These are phyloP conservation scores for Toxotes chatareus DNA, from an alignment of 2,113 vertebrate genomes.

Conservation along the genomic window DNA sequence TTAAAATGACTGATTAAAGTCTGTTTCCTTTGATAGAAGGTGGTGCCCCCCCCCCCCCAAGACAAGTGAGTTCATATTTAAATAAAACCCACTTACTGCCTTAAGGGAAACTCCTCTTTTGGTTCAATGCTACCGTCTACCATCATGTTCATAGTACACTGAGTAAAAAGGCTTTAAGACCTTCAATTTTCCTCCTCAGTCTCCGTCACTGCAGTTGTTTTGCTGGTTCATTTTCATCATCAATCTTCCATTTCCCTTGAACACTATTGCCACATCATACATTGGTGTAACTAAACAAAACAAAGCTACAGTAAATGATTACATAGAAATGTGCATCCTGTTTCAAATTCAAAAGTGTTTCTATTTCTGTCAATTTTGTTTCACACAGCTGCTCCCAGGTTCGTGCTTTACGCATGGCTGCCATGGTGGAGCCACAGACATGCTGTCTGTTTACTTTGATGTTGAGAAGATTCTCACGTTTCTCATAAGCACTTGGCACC, in stretches of 20 bases:
- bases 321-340: background rate
- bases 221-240: constrained; percentile 27
- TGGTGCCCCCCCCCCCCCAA: no score
- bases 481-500: background rate
- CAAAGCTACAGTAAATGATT: background rate
- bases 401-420: constrained; percentile 27
- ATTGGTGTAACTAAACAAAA: background rate
- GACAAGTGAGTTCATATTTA: no score
- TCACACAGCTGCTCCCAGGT: background rate
- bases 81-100: no score
- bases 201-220: background rate
- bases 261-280: constrained; percentile 15
- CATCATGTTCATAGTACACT: background rate
- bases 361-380: background rate
- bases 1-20: no score
- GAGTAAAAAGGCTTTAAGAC: background rate
- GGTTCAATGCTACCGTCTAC: background rate
- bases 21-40: no score
- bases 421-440: constrained; percentile 8
- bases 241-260: constrained; percentile 25
- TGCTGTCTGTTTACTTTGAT: background rate
- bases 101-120: constrained; percentile 7
- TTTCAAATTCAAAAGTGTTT: constrained; percentile 13
- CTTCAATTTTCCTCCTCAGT: background rate
- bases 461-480: background rate